These are phyloP conservation scores for Margarornis squamiger DNA, from an alignment of 2,797 vertebrate species.

Conservation along the genomic window DNA sequence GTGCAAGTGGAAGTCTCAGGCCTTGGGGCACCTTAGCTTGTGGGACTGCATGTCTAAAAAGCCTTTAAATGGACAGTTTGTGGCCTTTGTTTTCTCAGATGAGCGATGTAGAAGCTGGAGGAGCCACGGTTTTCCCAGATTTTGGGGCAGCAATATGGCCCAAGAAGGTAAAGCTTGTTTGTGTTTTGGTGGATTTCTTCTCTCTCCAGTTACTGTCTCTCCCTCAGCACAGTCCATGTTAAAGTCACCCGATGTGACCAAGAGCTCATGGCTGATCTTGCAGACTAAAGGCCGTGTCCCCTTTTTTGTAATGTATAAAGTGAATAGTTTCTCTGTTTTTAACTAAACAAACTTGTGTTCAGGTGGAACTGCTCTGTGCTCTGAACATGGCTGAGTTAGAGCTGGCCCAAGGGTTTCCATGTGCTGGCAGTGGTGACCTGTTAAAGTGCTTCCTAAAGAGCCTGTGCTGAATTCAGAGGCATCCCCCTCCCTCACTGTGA, in stretches of 20 bases:
- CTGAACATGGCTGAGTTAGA: neutral
- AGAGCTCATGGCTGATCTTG: neutral
- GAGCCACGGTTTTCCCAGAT: conserved; percentile 96
- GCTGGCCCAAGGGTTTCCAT: neutral
- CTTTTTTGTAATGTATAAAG: neutral
- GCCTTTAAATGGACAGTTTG: neutral
- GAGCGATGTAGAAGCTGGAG: conserved; percentile 96
- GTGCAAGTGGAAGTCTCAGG: neutral
- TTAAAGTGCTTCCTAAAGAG: neutral
- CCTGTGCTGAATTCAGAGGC: neutral
- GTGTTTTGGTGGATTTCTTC: neutral
- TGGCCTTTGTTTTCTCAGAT: conserved; percentile 82
- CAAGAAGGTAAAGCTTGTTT: conserved; percentile 83
- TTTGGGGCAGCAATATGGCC: conserved; percentile 93
- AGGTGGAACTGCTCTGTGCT: neutral
- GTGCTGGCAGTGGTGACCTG: neutral
- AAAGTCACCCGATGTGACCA: neutral
- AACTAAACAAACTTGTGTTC: neutral
- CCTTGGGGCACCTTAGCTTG: neutral
- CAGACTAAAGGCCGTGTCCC: neutral
- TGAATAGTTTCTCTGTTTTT: neutral
- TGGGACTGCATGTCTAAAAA: neutral
- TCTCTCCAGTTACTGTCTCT: neutral
- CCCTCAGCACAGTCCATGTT: neutral
- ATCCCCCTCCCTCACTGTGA: neutral